A percentile compares a stretch with the other conserved stretches of the same genome.
Conservation (phyloP, 2,888 invertebrate species). For the Hymenopus coronatus region DNA sequence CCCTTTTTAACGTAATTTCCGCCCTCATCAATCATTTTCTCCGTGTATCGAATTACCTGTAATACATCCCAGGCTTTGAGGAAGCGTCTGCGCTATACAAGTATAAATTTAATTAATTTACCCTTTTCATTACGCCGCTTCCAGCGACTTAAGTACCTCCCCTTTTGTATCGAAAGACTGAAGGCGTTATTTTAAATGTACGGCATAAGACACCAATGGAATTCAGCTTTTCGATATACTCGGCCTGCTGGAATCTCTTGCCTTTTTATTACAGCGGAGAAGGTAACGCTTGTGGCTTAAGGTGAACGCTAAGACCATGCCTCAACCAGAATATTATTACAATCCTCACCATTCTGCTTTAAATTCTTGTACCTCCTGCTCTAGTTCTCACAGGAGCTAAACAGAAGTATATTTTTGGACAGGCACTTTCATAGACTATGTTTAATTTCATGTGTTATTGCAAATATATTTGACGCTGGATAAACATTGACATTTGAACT, state of each 20-base stretch:
- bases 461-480: too few species aligned
- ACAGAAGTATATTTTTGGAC: too few species aligned
- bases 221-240: background rate
- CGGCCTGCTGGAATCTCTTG: background rate
- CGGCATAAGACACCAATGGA: background rate
- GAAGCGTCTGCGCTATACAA: background rate
- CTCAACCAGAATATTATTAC: background rate
- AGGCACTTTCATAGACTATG: too few species aligned
- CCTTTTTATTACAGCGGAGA: background rate
- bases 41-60: background rate
- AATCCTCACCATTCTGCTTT: background rate
- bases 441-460: too few species aligned
- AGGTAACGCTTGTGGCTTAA: background rate
- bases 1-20: background rate
- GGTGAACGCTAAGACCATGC: background rate
- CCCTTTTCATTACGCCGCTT: background rate
- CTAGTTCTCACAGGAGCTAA: background rate
- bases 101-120: background rate
- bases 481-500: too few species aligned
- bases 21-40: background rate
- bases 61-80: background rate
- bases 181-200: background rate
- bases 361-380: background rate
- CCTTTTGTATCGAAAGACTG: background rate
- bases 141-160: background rate